Evolutionary conservation across 2,113 vertebrate genomes (phyloP).

Genomic region (Labeo rohita): DNA sequence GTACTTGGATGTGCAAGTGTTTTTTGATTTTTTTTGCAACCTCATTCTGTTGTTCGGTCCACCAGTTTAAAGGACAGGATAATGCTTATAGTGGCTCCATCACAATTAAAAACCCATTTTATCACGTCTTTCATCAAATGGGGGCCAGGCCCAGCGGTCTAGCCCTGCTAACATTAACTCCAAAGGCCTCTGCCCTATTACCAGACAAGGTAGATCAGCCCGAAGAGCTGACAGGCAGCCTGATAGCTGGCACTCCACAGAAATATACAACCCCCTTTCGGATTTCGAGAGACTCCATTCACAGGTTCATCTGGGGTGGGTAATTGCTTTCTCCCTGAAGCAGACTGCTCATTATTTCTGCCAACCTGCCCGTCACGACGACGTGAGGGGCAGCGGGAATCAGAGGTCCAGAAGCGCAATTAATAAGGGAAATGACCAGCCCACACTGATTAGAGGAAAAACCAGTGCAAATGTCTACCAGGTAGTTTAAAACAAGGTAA

Average conservation of each 20-base stretch:
- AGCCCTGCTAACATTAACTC: background rate
- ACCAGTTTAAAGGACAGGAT: background rate
- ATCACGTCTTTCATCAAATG: background rate
- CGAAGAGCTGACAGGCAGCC: slow-evolving; percentile 53
- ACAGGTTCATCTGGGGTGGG: slow-evolving; percentile 57
- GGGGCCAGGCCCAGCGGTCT: background rate
- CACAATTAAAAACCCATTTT: slow-evolving; percentile 13
- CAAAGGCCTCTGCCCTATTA: slow-evolving; percentile 18
- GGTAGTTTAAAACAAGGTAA: slow-evolving; percentile 2
- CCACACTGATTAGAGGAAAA: slow-evolving; percentile 58
- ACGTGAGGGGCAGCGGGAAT: slow-evolving; percentile 53
- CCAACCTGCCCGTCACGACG: slow-evolving; percentile 56
- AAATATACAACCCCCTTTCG: slow-evolving; percentile 49
- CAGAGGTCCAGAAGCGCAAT: slow-evolving; percentile 59
- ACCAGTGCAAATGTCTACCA: slow-evolving; percentile 46
- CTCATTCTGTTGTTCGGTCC: background rate
- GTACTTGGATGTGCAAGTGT: background rate
- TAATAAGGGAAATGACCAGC: slow-evolving; percentile 59
- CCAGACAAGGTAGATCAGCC: slow-evolving; percentile 32
- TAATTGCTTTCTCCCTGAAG: slow-evolving; percentile 60
- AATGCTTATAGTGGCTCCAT: background rate
- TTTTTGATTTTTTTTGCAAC: background rate
- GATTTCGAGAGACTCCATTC: slow-evolving; percentile 45
- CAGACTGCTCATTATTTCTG: slow-evolving; percentile 58
- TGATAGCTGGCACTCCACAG: slow-evolving; percentile 52